Conservation (phyloP, 2,113 vertebrate genomes). For the Mirounga angustirostris region DNA sequence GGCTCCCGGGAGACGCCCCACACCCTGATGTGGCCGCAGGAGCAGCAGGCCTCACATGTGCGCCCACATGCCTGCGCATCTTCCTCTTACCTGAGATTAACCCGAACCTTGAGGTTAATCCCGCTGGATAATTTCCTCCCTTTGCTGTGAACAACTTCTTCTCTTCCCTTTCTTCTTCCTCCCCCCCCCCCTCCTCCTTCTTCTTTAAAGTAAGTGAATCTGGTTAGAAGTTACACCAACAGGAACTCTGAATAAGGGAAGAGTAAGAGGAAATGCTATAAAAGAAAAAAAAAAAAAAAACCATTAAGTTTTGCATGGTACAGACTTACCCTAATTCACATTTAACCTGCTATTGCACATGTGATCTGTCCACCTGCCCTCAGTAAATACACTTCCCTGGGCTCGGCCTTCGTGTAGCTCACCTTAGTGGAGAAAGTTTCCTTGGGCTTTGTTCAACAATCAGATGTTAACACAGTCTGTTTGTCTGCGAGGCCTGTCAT, state of each 20-base stretch:
- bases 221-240: background rate
- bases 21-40: background rate
- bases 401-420: background rate
- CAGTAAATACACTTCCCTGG: rapidly evolving
- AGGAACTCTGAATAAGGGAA: background rate
- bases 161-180: too few relatives aligned
- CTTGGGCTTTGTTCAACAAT: background rate
- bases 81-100: background rate
- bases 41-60: background rate
- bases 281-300: background rate
- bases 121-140: background rate
- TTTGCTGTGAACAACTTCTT: too few relatives aligned
- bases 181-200: too few relatives aligned
- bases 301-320: background rate
- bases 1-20: too few relatives aligned
- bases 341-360: background rate
- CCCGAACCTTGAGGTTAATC: background rate
- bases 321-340: background rate
- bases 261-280: background rate
- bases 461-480: background rate
- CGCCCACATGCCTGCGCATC: background rate
- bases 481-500: too few relatives aligned
- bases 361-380: background rate
- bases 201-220: background rate
- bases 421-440: background rate